Evolutionary conservation across 2,797 vertebrate genomes (phyloP).

Genomic region (Chaetophractus vellerosus): DNA sequence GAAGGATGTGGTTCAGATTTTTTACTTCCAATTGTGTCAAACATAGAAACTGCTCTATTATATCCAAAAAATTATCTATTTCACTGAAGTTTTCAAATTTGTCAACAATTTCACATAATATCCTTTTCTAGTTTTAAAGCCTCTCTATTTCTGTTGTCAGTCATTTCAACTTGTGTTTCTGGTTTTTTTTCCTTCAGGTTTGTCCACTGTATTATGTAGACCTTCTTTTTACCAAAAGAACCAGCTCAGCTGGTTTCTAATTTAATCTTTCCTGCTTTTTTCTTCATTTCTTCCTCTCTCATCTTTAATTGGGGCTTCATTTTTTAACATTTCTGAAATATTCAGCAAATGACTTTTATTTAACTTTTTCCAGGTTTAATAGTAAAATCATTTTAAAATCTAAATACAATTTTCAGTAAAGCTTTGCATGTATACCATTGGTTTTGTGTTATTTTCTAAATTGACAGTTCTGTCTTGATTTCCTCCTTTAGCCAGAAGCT

Average conservation of each 20-base stretch:
- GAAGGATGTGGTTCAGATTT: background rate
- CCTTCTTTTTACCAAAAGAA: background rate
- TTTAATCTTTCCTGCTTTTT: background rate
- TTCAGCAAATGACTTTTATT: background rate
- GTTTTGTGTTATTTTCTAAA: slow-evolving; percentile 43
- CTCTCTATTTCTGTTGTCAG: background rate
- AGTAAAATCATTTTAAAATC: slow-evolving; percentile 20
- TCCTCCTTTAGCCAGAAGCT: slow-evolving; percentile 11
- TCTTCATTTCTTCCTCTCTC: background rate
- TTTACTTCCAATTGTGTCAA: background rate
- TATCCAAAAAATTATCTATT: background rate
- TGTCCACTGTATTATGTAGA: background rate
- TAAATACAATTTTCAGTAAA: background rate
- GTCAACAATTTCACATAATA: background rate
- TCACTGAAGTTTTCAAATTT: background rate
- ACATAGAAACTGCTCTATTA: background rate
- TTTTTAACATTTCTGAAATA: background rate
- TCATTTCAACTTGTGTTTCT: background rate
- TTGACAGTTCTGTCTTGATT: slow-evolving; percentile 10
- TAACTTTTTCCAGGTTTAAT: background rate
- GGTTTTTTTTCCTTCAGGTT: background rate
- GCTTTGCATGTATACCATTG: background rate
- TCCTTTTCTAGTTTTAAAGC: background rate
- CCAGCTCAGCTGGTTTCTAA: background rate
- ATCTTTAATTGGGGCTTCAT: background rate